Evolutionary conservation across 1,140 invertebrate genomes (phyloP), one percentile per base, ranked within the genome.

Genomic region (Conus ventricosus): DNA sequence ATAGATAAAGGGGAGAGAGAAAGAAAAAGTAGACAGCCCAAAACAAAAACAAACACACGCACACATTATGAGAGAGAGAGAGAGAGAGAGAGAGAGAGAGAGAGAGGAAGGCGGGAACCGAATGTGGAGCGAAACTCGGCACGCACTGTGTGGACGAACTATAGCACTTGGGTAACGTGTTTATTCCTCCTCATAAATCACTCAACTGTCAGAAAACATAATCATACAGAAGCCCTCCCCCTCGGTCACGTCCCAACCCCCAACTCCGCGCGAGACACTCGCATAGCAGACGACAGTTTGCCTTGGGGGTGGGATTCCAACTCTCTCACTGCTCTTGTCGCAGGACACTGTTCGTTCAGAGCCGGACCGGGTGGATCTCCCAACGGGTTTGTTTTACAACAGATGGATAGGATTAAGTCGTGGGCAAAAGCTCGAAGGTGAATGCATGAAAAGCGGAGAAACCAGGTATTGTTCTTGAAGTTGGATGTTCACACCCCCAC

Each of bases 401-500:
- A 55, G 51, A 57, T 54, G 20, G 63, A 71, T 0, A 39, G n/a
- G 25, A 20, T 23, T 20, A 5, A 20, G 20, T 54, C 10, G 57
- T 55, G 71, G 17, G 8, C 71, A 25, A 80, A 78, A 53, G 17
- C 53, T 23, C 80, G 54, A 80, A 87, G 71, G 71, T 87, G 85
- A 87, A 53, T n/a, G 39, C 54, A 53, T 87, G 85, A 87, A 78
- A 7, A 78, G 54, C 23, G 85, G n/a, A 54, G 27, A 25, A 51
- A 25, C 85, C 25, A 57, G 75, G 20, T n/a, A 78, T 71, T 87
- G 85, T 57, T 78, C 85, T 57, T 75, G 8, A 87, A 87, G 85
- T 87, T 87, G 78, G 85, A 80, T 55, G 85, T 87, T 87, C 85
- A 87, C 85, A 87, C 85, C 85, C 75, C 75, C 84, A 53, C 84